phyloP scores from a whole-genome alignment of 1,140 invertebrate genomes.

The Rhagoletis pomonella region DNA sequence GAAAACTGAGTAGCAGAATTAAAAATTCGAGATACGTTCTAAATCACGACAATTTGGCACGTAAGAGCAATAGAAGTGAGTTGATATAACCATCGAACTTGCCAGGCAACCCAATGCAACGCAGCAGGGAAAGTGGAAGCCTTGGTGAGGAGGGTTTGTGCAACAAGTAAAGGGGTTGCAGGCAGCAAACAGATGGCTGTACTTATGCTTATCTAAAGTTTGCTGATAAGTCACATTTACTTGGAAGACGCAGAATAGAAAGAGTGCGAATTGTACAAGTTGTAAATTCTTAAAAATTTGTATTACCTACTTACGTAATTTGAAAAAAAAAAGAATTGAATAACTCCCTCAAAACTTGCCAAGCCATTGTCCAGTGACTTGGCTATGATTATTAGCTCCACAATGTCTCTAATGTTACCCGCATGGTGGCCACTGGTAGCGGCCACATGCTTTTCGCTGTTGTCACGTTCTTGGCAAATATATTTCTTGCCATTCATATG shows the following conservation, averaged over 20 bases:
- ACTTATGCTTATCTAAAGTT: background rate
- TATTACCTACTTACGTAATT: too few relatives aligned
- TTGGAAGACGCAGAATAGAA: background rate
- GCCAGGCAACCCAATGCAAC: background rate
- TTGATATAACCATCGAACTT: background rate
- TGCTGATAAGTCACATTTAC: background rate
- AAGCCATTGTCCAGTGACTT: too few relatives aligned
- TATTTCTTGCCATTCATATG: background rate
- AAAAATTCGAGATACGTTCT: background rate
- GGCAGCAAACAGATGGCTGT: too few relatives aligned
- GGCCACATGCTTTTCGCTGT: background rate
- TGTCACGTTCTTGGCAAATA: background rate
- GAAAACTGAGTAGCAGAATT: background rate
- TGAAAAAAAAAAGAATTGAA: background rate
- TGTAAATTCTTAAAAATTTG: background rate
- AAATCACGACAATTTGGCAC: background rate
- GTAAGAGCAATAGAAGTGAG: background rate
- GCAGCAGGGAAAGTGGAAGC: background rate
- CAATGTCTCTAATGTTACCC: too few relatives aligned
- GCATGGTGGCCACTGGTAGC: background rate
- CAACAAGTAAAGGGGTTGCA: too few relatives aligned
- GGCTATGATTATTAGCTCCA: too few relatives aligned
- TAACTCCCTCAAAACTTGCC: background rate
- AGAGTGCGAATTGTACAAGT: background rate
- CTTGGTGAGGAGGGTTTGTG: background rate